These are phyloP conservation scores for Anoncus sp. DNA, from an alignment of 2,888 invertebrate species.

Conservation along the genomic window DNA sequence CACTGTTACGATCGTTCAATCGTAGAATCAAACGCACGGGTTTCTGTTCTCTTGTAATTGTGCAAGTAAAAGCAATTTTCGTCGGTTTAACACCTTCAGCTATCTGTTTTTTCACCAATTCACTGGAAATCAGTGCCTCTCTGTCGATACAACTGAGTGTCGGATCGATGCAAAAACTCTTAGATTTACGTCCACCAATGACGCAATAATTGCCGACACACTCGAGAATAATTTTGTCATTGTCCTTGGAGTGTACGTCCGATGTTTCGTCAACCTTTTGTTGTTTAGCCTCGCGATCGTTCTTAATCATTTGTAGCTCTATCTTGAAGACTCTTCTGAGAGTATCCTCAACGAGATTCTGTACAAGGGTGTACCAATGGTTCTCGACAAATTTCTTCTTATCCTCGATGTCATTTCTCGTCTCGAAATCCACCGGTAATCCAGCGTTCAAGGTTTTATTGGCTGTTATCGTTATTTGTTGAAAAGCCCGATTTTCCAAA, in stretches of 20 bases:
- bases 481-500: constrained; percentile 40
- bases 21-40: constrained; percentile 74
- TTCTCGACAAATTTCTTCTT: constrained; percentile 66
- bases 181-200: constrained; percentile 79
- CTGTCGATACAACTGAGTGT: constrained; percentile 75
- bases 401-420: constrained; percentile 62
- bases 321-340: constrained; percentile 80
- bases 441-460: constrained; percentile 65
- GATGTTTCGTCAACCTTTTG: constrained; percentile 78
- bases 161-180: constrained; percentile 68
- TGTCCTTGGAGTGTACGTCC: constrained; percentile 79
- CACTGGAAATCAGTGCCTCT: constrained; percentile 80
- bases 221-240: constrained; percentile 72
- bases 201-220: constrained; percentile 78
- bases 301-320: constrained; percentile 69
- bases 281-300: constrained; percentile 74
- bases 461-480: constrained; percentile 67
- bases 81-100: constrained; percentile 59
- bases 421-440: constrained; percentile 64
- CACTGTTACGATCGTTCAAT: constrained; percentile 71
- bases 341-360: constrained; percentile 75
- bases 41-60: constrained; percentile 71
- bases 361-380: constrained; percentile 76
- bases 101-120: constrained; percentile 69
- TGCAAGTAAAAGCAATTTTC: constrained; percentile 78